These are phyloP conservation scores for Sebastiscus tertius DNA, from an alignment of 2,797 vertebrate genomes.

Conservation along the genomic window DNA sequence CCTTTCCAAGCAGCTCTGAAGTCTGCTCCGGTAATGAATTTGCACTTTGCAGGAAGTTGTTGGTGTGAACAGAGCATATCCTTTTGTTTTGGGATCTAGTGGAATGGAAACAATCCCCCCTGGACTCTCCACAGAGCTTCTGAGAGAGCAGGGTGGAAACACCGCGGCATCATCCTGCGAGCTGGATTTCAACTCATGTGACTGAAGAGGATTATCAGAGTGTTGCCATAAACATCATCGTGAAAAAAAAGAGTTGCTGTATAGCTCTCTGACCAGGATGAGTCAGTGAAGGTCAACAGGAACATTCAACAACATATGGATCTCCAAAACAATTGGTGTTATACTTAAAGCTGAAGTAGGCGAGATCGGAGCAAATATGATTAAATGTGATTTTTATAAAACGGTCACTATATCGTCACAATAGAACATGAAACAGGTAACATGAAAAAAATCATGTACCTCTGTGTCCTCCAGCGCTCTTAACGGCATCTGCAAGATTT, in stretches of 20 bases:
- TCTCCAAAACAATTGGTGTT: not conserved
- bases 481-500: too few relatives aligned
- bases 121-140: not conserved
- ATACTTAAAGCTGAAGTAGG: too few relatives aligned
- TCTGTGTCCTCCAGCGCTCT: too few relatives aligned
- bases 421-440: too few relatives aligned
- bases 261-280: not conserved
- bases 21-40: slow-evolving; percentile 23
- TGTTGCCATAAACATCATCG: slow-evolving; percentile 24
- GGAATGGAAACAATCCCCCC: slow-evolving; percentile 47
- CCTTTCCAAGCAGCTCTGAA: slow-evolving; percentile 2
- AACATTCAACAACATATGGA: not conserved
- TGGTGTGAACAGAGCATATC: slow-evolving; percentile 13
- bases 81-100: slow-evolving; percentile 13
- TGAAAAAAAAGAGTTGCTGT: not conserved
- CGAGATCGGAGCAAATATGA: too few relatives aligned
- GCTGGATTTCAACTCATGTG: slow-evolving; percentile 45
- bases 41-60: slow-evolving; percentile 25
- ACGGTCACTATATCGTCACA: too few relatives aligned
- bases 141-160: slow-evolving; percentile 21
- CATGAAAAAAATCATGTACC: too few relatives aligned
- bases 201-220: slow-evolving; percentile 44
- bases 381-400: too few relatives aligned
- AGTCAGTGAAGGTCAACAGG: slow-evolving; percentile 13
- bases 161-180: slow-evolving; percentile 18